Evolutionary conservation across 2,888 invertebrate genomes (phyloP).

Genomic region (Drosophila macrospina): DNA sequence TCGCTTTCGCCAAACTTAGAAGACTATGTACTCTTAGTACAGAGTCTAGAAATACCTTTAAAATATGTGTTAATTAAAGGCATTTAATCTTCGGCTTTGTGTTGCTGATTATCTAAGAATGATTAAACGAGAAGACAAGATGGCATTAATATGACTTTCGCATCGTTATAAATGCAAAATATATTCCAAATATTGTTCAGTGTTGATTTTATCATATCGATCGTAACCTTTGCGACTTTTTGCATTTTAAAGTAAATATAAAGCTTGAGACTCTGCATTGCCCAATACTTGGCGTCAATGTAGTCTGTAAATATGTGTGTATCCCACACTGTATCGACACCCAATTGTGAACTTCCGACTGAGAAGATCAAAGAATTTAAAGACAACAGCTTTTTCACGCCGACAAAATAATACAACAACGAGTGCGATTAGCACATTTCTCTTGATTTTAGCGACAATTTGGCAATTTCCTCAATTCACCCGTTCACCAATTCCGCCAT

Average conservation of each 20-base stretch:
- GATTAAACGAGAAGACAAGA: neutral
- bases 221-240: conserved; percentile 1
- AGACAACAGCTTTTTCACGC: conserved; percentile 42
- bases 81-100: neutral
- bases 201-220: conserved; percentile 1
- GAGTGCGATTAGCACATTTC: conserved; percentile 54
- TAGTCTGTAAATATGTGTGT: neutral
- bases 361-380: conserved; percentile 14
- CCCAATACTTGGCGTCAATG: neutral
- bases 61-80: neutral
- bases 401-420: conserved; percentile 10
- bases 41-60: too few species aligned
- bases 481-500: conserved; percentile 21
- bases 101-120: neutral
- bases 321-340: neutral
- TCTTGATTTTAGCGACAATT: conserved; percentile 25
- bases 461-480: conserved; percentile 29
- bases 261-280: neutral
- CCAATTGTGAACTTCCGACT: conserved; percentile 46
- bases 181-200: conserved; percentile 5
- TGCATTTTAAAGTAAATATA: neutral
- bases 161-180: neutral
- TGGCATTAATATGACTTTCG: neutral
- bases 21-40: too few species aligned
- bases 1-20: too few species aligned